A percentile compares a stretch with the other conserved stretches of the same genome.
Evolutionary conservation across 2,113 vertebrate genomes (phyloP).

Genomic region (Poecilia latipinna): DNA sequence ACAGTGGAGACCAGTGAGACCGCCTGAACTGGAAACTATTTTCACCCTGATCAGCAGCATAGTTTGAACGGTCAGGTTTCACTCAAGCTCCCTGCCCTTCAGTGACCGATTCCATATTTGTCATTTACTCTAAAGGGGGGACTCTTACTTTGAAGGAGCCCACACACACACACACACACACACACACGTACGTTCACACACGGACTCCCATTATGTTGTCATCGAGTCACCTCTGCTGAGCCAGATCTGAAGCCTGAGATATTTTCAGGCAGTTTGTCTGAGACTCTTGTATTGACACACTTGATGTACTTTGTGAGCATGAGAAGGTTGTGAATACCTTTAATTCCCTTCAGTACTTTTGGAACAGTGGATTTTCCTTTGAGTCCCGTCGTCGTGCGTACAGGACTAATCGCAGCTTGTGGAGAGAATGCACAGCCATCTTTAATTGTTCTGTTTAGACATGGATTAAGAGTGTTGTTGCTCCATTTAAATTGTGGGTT

Average conservation of each 20-base stretch:
- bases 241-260: conserved; percentile 56
- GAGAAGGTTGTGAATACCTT: conserved; percentile 53
- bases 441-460: conserved; percentile 70
- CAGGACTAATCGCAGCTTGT: conserved; percentile 58
- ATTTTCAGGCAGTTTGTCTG: conserved; percentile 50
- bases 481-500: conserved; percentile 58
- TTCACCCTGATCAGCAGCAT: conserved; percentile 17
- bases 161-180: conserved; percentile 11
- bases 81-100: conserved; percentile 14
- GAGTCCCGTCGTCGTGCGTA: conserved; percentile 42
- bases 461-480: conserved; percentile 63
- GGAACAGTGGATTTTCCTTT: conserved; percentile 52
- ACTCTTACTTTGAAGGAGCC: conserved; percentile 73
- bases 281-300: conserved; percentile 63
- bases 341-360: conserved; percentile 39
- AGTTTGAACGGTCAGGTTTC: conserved; percentile 32
- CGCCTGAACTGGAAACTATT: conserved; percentile 77
- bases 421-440: conserved; percentile 50
- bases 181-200: conserved; percentile 33
- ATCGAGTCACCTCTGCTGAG: conserved; percentile 47
- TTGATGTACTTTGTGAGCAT: conserved; percentile 54
- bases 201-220: conserved; percentile 11
- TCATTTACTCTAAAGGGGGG: conserved; percentile 41
- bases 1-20: conserved; percentile 88
- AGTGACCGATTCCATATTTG: conserved; percentile 17